Evolutionary conservation across 1,140 invertebrate genomes (phyloP), one percentile per base, ranked within the genome.

Genomic region (Octopus bimaculoides): DNA sequence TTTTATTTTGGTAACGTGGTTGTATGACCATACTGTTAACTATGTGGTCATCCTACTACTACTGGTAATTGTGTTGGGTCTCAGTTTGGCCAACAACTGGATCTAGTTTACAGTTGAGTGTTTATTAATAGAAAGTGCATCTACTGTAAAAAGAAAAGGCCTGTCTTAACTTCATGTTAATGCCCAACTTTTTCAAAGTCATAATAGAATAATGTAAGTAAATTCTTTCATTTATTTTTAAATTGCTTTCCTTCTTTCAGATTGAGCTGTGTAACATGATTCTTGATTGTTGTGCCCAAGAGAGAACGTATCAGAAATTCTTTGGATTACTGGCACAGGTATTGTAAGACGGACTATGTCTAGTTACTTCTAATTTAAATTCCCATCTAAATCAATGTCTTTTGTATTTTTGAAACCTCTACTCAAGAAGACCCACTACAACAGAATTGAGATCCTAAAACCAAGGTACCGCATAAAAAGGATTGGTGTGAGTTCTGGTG

Each of bases 291-390:
- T 99, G 98, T 91, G 97, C 98, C 6, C 98, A 99, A 91, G 96
- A 98, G 89, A 92, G 98, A 81, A 99, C 98, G 0, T 99, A 99
- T 87, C 97, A 99, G 89, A 98, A 99, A 90, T 99, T 99, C 89
- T 99, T 95, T 91, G 98, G 98, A 0, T 91, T 99, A 4, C 89
- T 99, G 55, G 96, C 97, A 5, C 93, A 94, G 92, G 91, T 98
- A 75, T 77, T 66, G n/a, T 66, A 66, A 66, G 12, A 14, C 12
- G n/a, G 61, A 66, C 12, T 14, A n/a, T 66, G 61, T 14, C n/a
- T 66, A 66, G 12, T 14, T 66, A 14, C 2, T n/a, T 14, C 61
- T n/a, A 12, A 66, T 66, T 66, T 66, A 12, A 66, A 14, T 12
- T 14, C 2, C n/a, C 61, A 66, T 66, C 12, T 14, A 14, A 66